Percentiles rank a stretch among this genome's conserved stretches.
Evolutionary conservation across 2,797 vertebrate species (phyloP).

Genomic region (Anguilla pacifica): DNA sequence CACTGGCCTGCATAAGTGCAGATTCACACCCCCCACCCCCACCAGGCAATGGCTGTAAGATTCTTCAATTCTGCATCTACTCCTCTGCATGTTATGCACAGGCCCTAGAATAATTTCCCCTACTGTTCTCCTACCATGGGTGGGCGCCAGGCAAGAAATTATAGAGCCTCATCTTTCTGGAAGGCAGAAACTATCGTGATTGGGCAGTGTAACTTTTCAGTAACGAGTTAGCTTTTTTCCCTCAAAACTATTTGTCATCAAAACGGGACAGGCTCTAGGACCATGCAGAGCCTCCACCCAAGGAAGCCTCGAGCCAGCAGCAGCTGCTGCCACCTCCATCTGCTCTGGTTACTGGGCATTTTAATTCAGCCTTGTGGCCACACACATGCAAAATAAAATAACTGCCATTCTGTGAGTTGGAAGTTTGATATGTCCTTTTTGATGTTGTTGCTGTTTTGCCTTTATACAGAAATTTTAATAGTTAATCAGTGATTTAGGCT

Average conservation of each 20-base stretch:
- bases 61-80: not conserved
- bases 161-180: not conserved
- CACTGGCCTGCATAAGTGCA: not conserved
- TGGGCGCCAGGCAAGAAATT: not conserved
- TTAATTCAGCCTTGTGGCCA: slow-evolving; percentile 9
- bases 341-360: not conserved
- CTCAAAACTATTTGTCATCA: not conserved
- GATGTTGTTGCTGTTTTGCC: not conserved
- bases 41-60: not conserved
- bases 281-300: not conserved
- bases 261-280: not conserved
- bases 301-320: not conserved
- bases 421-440: not conserved
- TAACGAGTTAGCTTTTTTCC: not conserved
- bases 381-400: not conserved
- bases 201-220: not conserved
- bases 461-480: not conserved
- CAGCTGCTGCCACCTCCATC: slow-evolving; percentile 8
- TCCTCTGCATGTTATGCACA: not conserved
- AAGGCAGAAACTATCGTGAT: not conserved
- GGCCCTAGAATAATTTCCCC: not conserved
- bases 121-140: not conserved
- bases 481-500: not conserved
- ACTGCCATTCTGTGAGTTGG: not conserved
- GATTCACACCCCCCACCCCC: not conserved